phyloP scores from a whole-genome alignment of 1,140 invertebrate genomes.

The Drosophila teissieri region DNA sequence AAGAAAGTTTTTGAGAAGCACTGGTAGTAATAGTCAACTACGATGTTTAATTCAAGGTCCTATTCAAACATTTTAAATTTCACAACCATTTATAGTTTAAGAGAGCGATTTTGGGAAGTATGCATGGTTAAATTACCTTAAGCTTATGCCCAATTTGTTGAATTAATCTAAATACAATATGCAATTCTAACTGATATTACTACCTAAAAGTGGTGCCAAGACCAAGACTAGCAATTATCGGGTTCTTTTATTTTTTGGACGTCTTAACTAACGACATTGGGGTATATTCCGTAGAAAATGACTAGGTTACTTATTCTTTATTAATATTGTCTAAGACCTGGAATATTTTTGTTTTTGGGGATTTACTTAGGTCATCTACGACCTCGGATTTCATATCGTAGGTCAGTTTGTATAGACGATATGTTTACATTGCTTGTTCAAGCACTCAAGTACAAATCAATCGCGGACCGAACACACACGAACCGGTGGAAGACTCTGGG shows the following conservation, averaged over 20 bases:
- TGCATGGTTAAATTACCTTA: slow-evolving; percentile 10
- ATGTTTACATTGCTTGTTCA: slow-evolving; percentile 10
- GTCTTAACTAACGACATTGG: not conserved
- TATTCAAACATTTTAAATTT: slow-evolving; percentile 41
- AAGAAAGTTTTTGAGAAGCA: slow-evolving; percentile 9
- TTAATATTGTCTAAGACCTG: slow-evolving; percentile 33
- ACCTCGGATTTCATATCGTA: slow-evolving; percentile 27
- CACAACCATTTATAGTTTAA: slow-evolving; percentile 82
- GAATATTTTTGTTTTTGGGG: not conserved
- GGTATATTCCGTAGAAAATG: slow-evolving; percentile 18
- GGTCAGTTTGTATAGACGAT: slow-evolving; percentile 50
- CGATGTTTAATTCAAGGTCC: not conserved
- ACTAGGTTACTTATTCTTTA: slow-evolving; percentile 12
- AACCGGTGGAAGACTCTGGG: slow-evolving; percentile 26
- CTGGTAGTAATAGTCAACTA: slow-evolving; percentile 4
- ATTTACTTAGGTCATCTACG: slow-evolving; percentile 58
- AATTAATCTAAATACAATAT: slow-evolving; percentile 3
- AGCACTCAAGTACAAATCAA: slow-evolving; percentile 1
- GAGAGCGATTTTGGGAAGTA: slow-evolving; percentile 76
- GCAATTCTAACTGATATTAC: slow-evolving; percentile 53
- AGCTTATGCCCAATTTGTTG: slow-evolving; percentile 2
- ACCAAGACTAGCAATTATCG: slow-evolving; percentile 17
- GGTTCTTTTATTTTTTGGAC: not conserved
- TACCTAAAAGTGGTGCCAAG: slow-evolving; percentile 14
- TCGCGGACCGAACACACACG: slow-evolving; percentile 30